Base-by-base conservation (phyloP, 2,888 invertebrate species). In the Argyresthia goedartella region DNA sequence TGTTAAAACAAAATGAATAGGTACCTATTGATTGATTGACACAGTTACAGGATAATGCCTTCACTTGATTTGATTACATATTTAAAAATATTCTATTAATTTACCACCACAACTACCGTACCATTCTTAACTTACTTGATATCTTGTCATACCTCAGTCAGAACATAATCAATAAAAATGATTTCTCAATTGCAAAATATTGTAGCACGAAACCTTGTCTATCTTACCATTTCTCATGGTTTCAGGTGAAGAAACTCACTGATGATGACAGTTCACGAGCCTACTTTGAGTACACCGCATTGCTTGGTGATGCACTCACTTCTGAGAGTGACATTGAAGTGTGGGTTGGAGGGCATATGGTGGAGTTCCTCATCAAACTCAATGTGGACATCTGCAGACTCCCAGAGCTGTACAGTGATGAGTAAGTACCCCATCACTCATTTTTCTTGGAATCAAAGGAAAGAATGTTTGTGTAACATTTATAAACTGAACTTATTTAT, bases 311-410 rank as follows among this genome's bases (percentile, higher is more conserved):
- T 60, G 75, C 86, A 14, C 70, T 87, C 42, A 81, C 89, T 48
- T 72, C 81, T 47, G 81, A 88, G 55, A 81, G 89, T 54, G 89
- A 92, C 65, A 80, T 93, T 50, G 93, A 93, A 77, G 88, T 93
- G 34, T 87, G 87, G 69, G 88, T 91, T 4, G 86, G 89, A n/a
- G 76, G 77, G 55, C 89, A 89, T 59, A 72, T 82, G 34, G 89
- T 90, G 0, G 89, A 89, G 65, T 91, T 93, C 66, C 66, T 92
- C 35, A 90, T 93, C 55, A 88, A 82, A 61, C 75, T 93, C 2
- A 87, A 89, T 60, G 80, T 93, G 35, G 90, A 93, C 63, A 89
- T 89, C 59, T 86, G 89, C 11, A 75, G 81, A 56, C 73, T 93
- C 55, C 91, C 92, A 36, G 88, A 90, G 58, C 69, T 89, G 16